Evolutionary conservation across 2,113 vertebrate genomes (phyloP).

Genomic region (Rhinoptilus africanus): DNA sequence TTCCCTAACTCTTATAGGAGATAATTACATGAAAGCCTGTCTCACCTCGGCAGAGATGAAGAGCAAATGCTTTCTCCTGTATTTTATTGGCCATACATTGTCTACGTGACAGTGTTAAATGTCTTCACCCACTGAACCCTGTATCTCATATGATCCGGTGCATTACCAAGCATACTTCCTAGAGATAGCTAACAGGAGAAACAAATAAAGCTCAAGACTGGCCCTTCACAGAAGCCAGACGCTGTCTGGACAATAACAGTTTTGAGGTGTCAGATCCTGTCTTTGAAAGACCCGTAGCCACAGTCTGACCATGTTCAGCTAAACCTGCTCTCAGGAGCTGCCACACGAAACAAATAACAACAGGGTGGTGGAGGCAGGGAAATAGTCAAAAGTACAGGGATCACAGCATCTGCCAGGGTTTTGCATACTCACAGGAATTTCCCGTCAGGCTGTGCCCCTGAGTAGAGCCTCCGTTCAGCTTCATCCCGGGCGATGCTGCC

Average conservation of each 20-base stretch:
- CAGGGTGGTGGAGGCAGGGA: background rate
- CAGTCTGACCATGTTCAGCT: background rate
- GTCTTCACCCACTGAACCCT: background rate
- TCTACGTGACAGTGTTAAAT: background rate
- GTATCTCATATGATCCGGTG: background rate
- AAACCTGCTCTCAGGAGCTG: background rate
- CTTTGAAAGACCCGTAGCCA: background rate
- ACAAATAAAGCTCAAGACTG: background rate
- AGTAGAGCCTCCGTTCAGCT: slow-evolving; percentile 87
- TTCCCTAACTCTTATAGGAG: background rate
- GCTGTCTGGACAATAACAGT: background rate
- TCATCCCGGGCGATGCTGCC: slow-evolving; percentile 79
- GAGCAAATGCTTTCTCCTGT: background rate
- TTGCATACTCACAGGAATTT: slow-evolving; percentile 88
- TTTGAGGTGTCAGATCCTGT: background rate
- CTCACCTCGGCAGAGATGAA: background rate
- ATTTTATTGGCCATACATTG: background rate
- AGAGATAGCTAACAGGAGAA: background rate
- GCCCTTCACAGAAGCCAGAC: background rate
- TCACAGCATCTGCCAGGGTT: background rate
- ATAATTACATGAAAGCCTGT: background rate
- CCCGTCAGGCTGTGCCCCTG: slow-evolving; percentile 87
- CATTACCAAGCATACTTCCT: background rate
- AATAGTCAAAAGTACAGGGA: background rate
- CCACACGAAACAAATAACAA: background rate